Base-by-base conservation (phyloP, 92 coral and sea anemone species). In the Porites evermanni region DNA sequence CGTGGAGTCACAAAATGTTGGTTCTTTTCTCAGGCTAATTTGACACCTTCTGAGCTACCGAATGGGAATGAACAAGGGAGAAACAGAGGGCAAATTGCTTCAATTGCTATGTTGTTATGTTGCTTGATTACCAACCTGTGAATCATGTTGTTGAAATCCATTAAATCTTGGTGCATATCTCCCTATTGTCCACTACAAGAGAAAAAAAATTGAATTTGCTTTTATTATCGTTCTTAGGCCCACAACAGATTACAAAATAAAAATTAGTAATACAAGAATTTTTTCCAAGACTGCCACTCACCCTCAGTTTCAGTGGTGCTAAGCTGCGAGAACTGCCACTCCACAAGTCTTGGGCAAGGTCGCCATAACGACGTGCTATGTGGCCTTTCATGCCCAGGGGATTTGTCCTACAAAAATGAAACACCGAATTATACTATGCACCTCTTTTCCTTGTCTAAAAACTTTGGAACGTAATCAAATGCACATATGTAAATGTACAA, bases 311-410 rank as follows among this genome's bases (percentile, higher is more conserved):
- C 67, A 96, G 84, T 9, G 98, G 98, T 18, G 99, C 98, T 58
- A 97, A 90, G 68, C 97, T 93, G 77, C 96, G 91, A 24, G 97
- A 95, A 79, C 96, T 97, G 18, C 94, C 95, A 85, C 98, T 95
- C 99, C 99, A 97, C 21, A 97, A 82, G 81, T 97, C 98, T 67
- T 95, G 97, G 23, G 96, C 92, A 26, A 97, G 91, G 74, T 95
- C 99, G 64, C 98, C 99, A 86, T 97, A 97, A 38, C 98, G 95
- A 26, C 98, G 96, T 0, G 99, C 99, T 20, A 97, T 89, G 83
- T 97, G 96, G 17, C 99, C 99, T 70, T 97, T 95, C 93, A 96
- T 96, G 53, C 99, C 99, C 11, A 97, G 78, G 8, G 99, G 99
- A 70, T 97, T 97, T 26, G 94, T 79, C 86, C 98, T 96, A 20